Conservation (phyloP, 2,888 invertebrate species). For the Agrochola lota region DNA sequence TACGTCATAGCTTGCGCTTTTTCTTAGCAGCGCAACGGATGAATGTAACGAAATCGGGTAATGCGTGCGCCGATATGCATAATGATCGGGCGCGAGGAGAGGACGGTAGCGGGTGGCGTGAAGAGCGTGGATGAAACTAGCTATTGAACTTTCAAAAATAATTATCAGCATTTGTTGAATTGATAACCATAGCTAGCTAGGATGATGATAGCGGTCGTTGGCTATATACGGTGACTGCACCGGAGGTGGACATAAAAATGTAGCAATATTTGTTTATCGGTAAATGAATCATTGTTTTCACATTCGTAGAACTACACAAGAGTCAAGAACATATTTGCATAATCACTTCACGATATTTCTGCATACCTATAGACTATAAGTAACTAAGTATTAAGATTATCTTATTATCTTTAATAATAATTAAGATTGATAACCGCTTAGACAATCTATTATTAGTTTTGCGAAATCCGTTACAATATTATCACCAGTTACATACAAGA, state of each 20-base stretch:
- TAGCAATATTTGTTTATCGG: not conserved
- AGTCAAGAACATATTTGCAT: not conserved
- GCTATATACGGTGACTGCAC: not conserved
- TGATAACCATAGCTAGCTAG: not conserved
- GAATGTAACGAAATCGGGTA: constrained; percentile 74
- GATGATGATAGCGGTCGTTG: not conserved
- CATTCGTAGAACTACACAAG: not conserved
- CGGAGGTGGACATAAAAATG: constrained; percentile 1
- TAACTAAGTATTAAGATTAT: not conserved
- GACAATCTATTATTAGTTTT: not conserved
- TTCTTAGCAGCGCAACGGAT: constrained; percentile 68
- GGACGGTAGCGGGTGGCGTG: constrained; percentile 42
- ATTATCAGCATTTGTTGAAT: not conserved
- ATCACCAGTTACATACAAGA: not conserved
- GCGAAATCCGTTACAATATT: constrained; percentile 3
- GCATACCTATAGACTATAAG: not conserved
- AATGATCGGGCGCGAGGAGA: constrained; percentile 51
- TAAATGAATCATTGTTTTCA: not conserved
- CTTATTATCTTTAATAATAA: not conserved
- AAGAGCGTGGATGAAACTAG: not conserved
- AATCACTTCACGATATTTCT: not conserved
- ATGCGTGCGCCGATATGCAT: constrained; percentile 64
- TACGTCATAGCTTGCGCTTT: constrained; percentile 72
- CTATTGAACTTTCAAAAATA: too few relatives aligned
- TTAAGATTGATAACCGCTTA: too few relatives aligned